Percentiles rank a stretch among this genome's conserved stretches.
These are phyloP conservation scores for Drosophila imparisetae DNA, from an alignment of 2,888 invertebrate species.

Conservation along the genomic window DNA sequence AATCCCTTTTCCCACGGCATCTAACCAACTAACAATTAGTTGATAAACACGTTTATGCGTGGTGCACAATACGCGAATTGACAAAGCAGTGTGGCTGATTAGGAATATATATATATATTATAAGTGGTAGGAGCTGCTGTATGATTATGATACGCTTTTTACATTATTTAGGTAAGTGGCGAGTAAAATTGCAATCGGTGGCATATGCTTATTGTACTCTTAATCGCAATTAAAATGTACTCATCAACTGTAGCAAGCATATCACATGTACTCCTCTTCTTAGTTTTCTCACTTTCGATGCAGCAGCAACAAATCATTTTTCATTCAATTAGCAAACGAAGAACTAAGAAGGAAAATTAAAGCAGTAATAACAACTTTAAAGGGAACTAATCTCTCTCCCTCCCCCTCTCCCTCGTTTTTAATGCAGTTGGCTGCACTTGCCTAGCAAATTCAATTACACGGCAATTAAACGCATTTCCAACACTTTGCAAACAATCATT, in stretches of 20 bases:
- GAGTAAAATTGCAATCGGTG: not conserved
- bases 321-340: not conserved
- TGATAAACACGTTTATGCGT: slow-evolving; percentile 26
- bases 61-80: slow-evolving; percentile 13
- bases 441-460: not conserved
- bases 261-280: not conserved
- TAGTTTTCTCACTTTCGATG: not conserved
- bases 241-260: not conserved
- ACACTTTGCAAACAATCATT: not conserved
- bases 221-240: not conserved
- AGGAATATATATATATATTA: not conserved
- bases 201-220: not conserved
- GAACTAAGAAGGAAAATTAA: not conserved
- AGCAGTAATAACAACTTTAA: not conserved
- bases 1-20: slow-evolving; percentile 17
- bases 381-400: no score
- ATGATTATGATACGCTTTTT: not conserved
- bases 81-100: not conserved
- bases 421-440: not conserved
- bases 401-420: not conserved
- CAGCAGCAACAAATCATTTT: not conserved
- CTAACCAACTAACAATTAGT: slow-evolving; percentile 32
- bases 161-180: not conserved
- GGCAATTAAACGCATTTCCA: not conserved
- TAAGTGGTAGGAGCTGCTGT: not conserved